Evolutionary conservation across 2,888 invertebrate genomes (phyloP), one percentile per base, ranked within the genome.

Genomic region (Adineta ricciae): DNA sequence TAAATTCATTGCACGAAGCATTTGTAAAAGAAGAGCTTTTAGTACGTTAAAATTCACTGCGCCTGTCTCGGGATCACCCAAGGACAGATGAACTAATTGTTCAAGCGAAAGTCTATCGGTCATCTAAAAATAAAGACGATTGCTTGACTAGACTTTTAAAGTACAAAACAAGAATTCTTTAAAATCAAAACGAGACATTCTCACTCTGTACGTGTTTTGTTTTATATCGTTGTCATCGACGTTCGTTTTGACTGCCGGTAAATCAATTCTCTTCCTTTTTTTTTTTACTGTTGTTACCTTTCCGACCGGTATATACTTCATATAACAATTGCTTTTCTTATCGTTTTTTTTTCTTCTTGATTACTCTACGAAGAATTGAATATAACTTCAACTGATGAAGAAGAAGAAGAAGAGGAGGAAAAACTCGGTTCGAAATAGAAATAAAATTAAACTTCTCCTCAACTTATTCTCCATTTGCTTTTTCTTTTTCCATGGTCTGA

Each of bases 11-110:
- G 85, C 84, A 56, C 84, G 83, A 27, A 85, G 78, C 19, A 85
- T 72, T 82, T 85, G 83, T 52, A 85, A n/a, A 19, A 85, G 54
- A 54, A 85, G 83, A 46, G 85, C 84, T 78, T 84, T 83, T n/a
- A 85, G 56, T 36, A 85, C 24, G 38, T 85, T 85, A 54, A 85
- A 85, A 46, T 85, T 85, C 7, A 85, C 85, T 32, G 83, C 82
- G n/a, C 85, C 85, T 36, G 72, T 78, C 36, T 84, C 73, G 1
- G 85, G 85, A 78, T 78, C 78, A 41, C 78, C 78, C 4, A 78
- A 41, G 2, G 78, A 78, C 7, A 78, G 78, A 41, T 78, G 41
- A 24, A 78, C 78, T 14, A 78, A 41, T n/a, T 78, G 78, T n/a
- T 78, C 78, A 19, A 78, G 78, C 11, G 78, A 78, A n/a, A 78